Conservation (phyloP, 2,888 invertebrate genomes). For the Anoplius nigerrimus region DNA sequence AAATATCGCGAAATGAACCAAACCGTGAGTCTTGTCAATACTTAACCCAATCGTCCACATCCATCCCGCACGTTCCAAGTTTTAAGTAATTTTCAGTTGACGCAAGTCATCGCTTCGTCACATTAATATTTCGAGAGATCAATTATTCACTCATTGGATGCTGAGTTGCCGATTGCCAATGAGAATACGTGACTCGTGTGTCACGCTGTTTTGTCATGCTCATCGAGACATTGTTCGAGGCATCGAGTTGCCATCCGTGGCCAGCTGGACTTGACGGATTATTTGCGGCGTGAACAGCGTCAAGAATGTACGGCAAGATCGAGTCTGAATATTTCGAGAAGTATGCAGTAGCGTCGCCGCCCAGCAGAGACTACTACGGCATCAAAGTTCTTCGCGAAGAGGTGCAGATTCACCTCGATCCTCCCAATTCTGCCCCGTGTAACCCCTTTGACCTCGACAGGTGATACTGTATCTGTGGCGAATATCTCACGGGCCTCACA, state of each 20-base stretch:
- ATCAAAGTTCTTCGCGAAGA: constrained; percentile 61
- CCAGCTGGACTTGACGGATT: too few relatives aligned
- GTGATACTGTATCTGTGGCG: constrained; percentile 65
- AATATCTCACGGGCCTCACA: constrained; percentile 68
- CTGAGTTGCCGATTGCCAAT: background rate
- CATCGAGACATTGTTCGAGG: too few relatives aligned
- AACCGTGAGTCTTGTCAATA: background rate
- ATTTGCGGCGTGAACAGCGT: background rate
- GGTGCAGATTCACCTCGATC: constrained; percentile 42
- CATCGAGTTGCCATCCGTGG: too few relatives aligned
- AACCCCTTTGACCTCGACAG: constrained; percentile 40
- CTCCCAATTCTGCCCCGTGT: background rate
- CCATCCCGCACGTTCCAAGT: too few relatives aligned
- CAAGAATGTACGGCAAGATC: constrained; percentile 56
- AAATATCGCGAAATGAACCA: constrained; percentile 65
- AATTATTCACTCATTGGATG: background rate
- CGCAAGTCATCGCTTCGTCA: too few relatives aligned
- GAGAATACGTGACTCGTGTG: background rate
- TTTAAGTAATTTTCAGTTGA: too few relatives aligned
- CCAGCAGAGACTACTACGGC: constrained; percentile 70
- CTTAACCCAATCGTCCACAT: background rate
- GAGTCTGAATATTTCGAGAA: constrained; percentile 63
- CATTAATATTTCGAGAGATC: too few relatives aligned
- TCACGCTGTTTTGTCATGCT: too few relatives aligned
- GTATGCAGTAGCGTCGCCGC: constrained; percentile 67